phyloP scores from a whole-genome alignment of 2,113 vertebrate genomes.

The Heterotis niloticus region DNA sequence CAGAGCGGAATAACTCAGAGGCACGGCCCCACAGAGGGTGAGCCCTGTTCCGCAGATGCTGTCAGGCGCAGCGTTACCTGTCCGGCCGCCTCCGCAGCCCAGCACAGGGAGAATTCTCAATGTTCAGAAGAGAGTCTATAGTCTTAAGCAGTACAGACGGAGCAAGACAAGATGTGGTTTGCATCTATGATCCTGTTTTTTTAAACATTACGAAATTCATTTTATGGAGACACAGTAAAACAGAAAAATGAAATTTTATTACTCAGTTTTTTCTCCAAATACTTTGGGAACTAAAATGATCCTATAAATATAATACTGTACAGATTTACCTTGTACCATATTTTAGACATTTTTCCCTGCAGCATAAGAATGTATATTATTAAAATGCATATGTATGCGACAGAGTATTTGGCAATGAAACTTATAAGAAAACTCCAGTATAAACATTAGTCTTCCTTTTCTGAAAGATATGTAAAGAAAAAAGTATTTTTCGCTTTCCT shows the following conservation, averaged over 20 bases:
- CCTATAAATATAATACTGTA: constrained; percentile 76
- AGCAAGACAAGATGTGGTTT: constrained; percentile 93
- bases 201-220: constrained; percentile 54
- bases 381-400: constrained; percentile 55
- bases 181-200: constrained; percentile 86
- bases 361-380: constrained; percentile 84
- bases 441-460: constrained; percentile 85
- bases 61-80: constrained; percentile 84
- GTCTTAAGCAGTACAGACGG: constrained; percentile 86
- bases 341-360: constrained; percentile 85
- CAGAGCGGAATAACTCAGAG: constrained; percentile 68
- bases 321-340: constrained; percentile 80
- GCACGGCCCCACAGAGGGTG: constrained; percentile 79
- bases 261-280: constrained; percentile 64
- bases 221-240: constrained; percentile 52
- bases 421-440: constrained; percentile 74
- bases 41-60: constrained; percentile 94
- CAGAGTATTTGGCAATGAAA: constrained; percentile 70
- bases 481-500: constrained; percentile 55
- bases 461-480: constrained; percentile 71
- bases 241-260: constrained; percentile 65
- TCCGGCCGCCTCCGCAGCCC: constrained; percentile 64
- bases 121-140: constrained; percentile 73
- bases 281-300: constrained; percentile 66
- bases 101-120: constrained; percentile 78